Percentiles rank a stretch among this genome's conserved stretches.
Conservation (phyloP, 2,888 invertebrate species). For the Stenoptilia bipunctidactyla region DNA sequence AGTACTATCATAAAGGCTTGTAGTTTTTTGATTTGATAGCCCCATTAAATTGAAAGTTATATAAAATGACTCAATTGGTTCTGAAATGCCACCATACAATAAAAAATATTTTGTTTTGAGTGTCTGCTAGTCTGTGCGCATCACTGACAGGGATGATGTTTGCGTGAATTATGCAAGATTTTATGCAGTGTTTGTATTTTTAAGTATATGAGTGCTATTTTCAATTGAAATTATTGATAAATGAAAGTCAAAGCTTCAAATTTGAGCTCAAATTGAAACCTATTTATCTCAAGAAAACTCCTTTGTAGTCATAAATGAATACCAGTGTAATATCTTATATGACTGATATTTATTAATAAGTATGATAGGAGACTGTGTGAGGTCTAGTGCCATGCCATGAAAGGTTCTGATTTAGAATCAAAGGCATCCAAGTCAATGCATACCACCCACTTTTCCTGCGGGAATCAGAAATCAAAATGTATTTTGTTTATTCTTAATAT, state of each 20-base stretch:
- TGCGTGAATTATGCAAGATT: constrained; percentile 68
- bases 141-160: constrained; percentile 68
- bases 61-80: too few species aligned
- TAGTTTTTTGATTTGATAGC: too few species aligned
- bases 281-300: not conserved
- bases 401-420: constrained; percentile 69
- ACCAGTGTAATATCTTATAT: constrained; percentile 1
- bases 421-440: constrained; percentile 64
- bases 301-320: constrained; percentile 5
- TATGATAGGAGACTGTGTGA: constrained; percentile 68
- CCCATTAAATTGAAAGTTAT: too few species aligned
- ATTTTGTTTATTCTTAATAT: constrained; percentile 51
- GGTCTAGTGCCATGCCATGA: constrained; percentile 71
- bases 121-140: constrained; percentile 68
- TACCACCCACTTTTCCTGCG: constrained; percentile 70
- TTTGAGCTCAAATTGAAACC: not conserved
- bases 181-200: constrained; percentile 32
- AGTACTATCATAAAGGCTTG: too few species aligned
- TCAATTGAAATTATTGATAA: too few species aligned
- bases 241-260: not conserved
- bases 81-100: constrained; percentile 5
- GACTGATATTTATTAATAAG: constrained; percentile 39
- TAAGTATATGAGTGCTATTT: constrained; percentile 29
- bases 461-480: constrained; percentile 43
- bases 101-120: constrained; percentile 25